Evolutionary conservation across 2,888 invertebrate species (phyloP).

Genomic region (Hirtodrosophila trivittata): DNA sequence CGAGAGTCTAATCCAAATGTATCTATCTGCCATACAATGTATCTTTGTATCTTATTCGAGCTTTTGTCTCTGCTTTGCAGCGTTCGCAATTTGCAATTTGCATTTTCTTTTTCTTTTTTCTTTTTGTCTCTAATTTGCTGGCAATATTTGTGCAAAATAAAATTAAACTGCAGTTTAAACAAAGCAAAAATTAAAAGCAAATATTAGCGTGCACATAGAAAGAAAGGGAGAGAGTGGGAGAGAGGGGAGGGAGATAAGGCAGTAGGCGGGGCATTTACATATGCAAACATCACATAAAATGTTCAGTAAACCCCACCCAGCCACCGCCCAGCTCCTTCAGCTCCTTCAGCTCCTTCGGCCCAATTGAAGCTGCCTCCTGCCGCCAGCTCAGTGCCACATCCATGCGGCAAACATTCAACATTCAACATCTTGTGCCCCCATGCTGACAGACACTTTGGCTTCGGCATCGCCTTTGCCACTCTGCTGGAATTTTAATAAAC

Average conservation of each 20-base stretch:
- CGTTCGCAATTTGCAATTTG: neutral
- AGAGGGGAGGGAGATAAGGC: constrained; percentile 7
- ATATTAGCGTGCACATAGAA: constrained; percentile 68
- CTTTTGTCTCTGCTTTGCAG: neutral
- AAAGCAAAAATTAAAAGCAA: constrained; percentile 82
- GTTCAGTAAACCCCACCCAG: constrained; percentile 11
- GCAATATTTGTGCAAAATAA: constrained; percentile 80
- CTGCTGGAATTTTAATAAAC: constrained; percentile 80
- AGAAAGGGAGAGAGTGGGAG: constrained; percentile 5
- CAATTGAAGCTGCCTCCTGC: constrained; percentile 1
- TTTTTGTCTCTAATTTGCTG: constrained; percentile 66
- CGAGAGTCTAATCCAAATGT: constrained; percentile 2
- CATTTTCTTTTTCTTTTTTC: too few species aligned
- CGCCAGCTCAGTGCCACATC: neutral
- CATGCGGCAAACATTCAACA: too few species aligned
- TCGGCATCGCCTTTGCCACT: constrained; percentile 67
- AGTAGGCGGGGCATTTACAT: constrained; percentile 65
- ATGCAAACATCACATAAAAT: constrained; percentile 77
- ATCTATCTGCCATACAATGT: neutral
- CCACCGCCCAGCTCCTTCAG: constrained; percentile 13
- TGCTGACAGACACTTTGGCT: constrained; percentile 53
- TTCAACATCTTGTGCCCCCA: constrained; percentile 55
- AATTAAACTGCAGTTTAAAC: constrained; percentile 81
- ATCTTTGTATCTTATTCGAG: neutral
- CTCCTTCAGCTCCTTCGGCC: neutral